Evolutionary conservation across 1,140 invertebrate species (phyloP).

Genomic region (Habropoda laboriosa): DNA sequence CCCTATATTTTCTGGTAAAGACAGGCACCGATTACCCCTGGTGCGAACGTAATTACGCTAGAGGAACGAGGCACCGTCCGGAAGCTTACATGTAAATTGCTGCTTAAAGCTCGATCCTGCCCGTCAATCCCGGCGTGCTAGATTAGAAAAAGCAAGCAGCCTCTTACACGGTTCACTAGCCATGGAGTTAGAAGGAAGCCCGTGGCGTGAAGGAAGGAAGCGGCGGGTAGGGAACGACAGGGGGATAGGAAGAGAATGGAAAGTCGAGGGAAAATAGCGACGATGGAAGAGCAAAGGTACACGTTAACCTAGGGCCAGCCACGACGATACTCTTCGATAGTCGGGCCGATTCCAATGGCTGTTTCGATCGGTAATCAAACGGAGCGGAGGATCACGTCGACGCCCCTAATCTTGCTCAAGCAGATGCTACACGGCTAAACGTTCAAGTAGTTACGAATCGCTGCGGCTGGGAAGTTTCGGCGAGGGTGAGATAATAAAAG

Average conservation of each 20-base stretch:
- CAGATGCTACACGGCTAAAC: slow-evolving; percentile 4
- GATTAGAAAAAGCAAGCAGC: slow-evolving; percentile 71
- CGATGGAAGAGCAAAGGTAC: slow-evolving; percentile 11
- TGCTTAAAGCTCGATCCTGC: slow-evolving; percentile 70
- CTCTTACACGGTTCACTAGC: slow-evolving; percentile 68
- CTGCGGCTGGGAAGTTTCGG: not conserved
- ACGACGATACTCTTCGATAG: slow-evolving; percentile 22
- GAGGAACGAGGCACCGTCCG: slow-evolving; percentile 44
- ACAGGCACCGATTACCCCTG: slow-evolving; percentile 55
- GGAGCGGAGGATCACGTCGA: slow-evolving; percentile 12
- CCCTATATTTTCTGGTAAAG: slow-evolving; percentile 58
- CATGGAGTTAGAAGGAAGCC: slow-evolving; percentile 36
- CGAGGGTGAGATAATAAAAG: too few relatives aligned
- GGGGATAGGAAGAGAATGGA: slow-evolving; percentile 30
- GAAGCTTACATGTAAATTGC: slow-evolving; percentile 75
- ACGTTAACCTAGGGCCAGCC: not conserved
- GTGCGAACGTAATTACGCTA: slow-evolving; percentile 67
- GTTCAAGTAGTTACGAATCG: not conserved
- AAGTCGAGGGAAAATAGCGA: slow-evolving; percentile 18
- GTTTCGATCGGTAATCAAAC: slow-evolving; percentile 53
- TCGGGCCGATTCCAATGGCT: slow-evolving; percentile 36
- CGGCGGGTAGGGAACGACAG: not conserved
- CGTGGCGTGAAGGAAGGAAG: not conserved
- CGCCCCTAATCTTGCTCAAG: slow-evolving; percentile 31
- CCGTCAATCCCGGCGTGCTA: slow-evolving; percentile 56